Conservation (phyloP, 2,113 vertebrate species). For the Podarcis raffonei region DNA sequence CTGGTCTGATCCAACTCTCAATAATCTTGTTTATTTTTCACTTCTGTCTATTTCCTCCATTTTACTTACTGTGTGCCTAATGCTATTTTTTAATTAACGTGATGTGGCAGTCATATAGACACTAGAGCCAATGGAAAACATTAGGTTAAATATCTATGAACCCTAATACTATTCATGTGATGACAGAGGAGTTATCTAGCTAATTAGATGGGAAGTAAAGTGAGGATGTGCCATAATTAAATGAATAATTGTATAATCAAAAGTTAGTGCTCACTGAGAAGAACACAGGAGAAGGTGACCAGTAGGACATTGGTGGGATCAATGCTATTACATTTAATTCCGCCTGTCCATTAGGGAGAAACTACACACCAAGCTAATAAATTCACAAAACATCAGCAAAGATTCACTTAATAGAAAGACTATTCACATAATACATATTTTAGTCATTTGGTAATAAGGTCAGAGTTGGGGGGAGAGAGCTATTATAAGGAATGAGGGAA, state of each 20-base stretch:
- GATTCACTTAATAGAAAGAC: neutral
- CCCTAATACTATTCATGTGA: neutral
- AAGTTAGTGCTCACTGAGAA: conserved; percentile 21
- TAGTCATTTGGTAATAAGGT: neutral
- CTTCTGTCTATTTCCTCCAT: neutral
- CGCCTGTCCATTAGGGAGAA: conserved; percentile 41
- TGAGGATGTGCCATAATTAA: conserved; percentile 19
- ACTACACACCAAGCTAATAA: neutral
- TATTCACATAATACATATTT: neutral
- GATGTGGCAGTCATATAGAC: neutral
- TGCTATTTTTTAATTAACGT: neutral
- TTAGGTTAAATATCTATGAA: neutral
- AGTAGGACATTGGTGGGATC: conserved; percentile 33
- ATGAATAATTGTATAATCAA: conserved; percentile 36
- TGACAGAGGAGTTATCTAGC: neutral
- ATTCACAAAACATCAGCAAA: conserved; percentile 15
- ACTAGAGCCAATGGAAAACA: neutral
- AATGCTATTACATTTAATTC: conserved; percentile 38
- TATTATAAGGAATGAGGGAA: neutral
- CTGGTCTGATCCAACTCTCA: neutral
- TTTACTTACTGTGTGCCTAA: neutral
- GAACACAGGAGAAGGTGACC: conserved; percentile 27
- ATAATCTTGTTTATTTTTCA: neutral
- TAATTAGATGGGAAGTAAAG: conserved; percentile 36
- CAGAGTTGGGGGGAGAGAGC: neutral